These are phyloP conservation scores for Larimichthys polyactis DNA, from an alignment of 2,113 vertebrate genomes.

Conservation along the genomic window DNA sequence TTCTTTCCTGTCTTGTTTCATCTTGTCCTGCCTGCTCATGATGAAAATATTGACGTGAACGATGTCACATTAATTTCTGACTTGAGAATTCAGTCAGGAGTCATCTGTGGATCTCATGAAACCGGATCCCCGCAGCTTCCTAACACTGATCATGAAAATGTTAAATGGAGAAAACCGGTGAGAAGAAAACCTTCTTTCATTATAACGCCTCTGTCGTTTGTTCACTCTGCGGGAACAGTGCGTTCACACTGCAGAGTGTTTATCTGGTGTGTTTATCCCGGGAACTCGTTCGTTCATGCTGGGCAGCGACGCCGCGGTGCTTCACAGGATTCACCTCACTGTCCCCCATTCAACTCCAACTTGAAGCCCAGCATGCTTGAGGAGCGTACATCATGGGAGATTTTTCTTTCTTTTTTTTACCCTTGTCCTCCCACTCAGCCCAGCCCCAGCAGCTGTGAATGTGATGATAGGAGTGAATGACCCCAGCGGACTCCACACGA, in stretches of 20 bases:
- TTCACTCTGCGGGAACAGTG: slow-evolving; percentile 6
- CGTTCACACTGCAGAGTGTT: slow-evolving; percentile 33
- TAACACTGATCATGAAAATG: background rate
- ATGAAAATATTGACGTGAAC: background rate
- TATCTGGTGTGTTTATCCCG: slow-evolving; percentile 30
- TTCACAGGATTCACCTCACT: slow-evolving; percentile 19
- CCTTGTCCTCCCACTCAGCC: slow-evolving; percentile 50
- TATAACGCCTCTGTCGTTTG: background rate
- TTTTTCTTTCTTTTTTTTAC: background rate
- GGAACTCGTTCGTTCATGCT: slow-evolving; percentile 33
- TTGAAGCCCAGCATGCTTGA: slow-evolving; percentile 27
- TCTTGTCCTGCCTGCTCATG: background rate
- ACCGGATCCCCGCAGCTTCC: background rate
- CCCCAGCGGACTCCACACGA: slow-evolving; percentile 61
- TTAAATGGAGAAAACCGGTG: background rate
- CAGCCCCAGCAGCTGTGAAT: slow-evolving; percentile 73
- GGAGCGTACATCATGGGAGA: slow-evolving; percentile 61
- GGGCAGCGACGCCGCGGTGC: background rate
- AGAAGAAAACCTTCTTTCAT: background rate
- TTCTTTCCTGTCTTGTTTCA: background rate
- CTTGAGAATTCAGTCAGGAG: no score
- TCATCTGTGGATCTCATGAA: background rate
- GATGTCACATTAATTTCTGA: background rate
- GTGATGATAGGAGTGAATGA: slow-evolving; percentile 70
- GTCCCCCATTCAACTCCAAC: slow-evolving; percentile 21